phyloP scores from a whole-genome alignment of 2,797 vertebrate genomes.

The Luscinia megarhynchos region DNA sequence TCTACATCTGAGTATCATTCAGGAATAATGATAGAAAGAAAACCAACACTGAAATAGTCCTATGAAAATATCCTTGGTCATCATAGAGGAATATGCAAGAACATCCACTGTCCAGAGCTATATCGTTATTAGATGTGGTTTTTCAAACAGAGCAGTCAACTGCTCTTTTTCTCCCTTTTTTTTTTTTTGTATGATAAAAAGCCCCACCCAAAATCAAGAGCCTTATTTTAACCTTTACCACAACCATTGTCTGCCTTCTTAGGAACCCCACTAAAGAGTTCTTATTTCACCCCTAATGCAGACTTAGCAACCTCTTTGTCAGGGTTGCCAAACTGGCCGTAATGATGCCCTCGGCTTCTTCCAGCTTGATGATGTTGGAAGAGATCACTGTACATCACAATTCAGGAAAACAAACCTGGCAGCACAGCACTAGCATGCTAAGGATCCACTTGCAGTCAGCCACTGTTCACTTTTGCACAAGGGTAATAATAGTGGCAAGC shows the following conservation, averaged over 20 bases:
- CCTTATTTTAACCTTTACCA: not conserved
- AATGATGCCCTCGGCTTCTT: not conserved
- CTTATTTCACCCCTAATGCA: not conserved
- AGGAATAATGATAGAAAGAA: not conserved
- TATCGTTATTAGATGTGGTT: not conserved
- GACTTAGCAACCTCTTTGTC: not conserved
- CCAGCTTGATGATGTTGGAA: not conserved
- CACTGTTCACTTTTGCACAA: not conserved
- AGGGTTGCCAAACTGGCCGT: not conserved
- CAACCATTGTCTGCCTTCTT: not conserved
- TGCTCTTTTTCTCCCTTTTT: not conserved
- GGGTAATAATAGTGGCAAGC: not conserved
- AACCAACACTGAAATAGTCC: not conserved
- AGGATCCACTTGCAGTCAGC: fast-evolving
- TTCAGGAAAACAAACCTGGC: not conserved
- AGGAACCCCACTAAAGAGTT: not conserved
- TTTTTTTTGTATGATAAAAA: not conserved
- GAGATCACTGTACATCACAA: not conserved
- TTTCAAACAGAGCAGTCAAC: not conserved
- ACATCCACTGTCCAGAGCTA: fast-evolving
- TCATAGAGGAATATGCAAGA: not conserved
- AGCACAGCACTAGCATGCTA: fast-evolving
- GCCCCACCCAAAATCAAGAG: not conserved
- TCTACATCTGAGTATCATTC: too few species aligned
- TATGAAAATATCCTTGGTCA: not conserved